Evolutionary conservation across 1,140 invertebrate species (phyloP), one percentile per base, ranked within the genome.

Genomic region (Protaetia brevitarsis): DNA sequence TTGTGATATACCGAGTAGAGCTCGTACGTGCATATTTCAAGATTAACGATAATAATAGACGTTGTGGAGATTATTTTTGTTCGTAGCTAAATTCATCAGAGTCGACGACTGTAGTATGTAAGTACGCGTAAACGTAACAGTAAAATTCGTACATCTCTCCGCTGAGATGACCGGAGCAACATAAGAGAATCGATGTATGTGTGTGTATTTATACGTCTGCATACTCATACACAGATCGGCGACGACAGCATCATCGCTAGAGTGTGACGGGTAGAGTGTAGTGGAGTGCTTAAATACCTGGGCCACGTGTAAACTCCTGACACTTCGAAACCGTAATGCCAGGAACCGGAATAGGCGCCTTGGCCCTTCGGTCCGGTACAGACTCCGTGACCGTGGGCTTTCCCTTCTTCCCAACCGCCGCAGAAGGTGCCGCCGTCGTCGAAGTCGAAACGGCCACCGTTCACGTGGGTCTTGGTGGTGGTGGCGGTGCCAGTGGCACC

Each of bases 401-500:
- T 96, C 69, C 97, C 97, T 78, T 99, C 96, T 77, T 98, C 96
- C 98, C 98, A 99, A 65, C 97, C 97, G 64, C 98, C 98, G 84
- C 96, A 97, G 82, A 97, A 99, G 57, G 96, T 97, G 67, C 97
- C 98, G 68, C 98, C 98, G 83, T 99, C 98, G 84, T 99, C 97
- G 84, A 99, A 99, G 85, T 99, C 97, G 84, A 99, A 99, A 76
- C 97, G 88, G 74, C 97, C 97, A 69, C 97, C 97, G 83, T 91
- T 94, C 75, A 93, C 87, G 79, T 86, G 85, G 67, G 83, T 82
- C 67, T 82, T 76, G 79, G 82, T 76, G 79, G 81, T 71, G 77
- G 81, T 78, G 76, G 82, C 79, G 75, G 84, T 86, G 73, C 86
- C 86, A 74, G 86, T 85, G 74, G 86, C 86, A 75, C 84, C 86